Evolutionary conservation across 37 sponge, comb jelly and placozoan species (phyloP), one percentile per base, ranked within the genome.

Genomic region (Oscarella lobularis): DNA sequence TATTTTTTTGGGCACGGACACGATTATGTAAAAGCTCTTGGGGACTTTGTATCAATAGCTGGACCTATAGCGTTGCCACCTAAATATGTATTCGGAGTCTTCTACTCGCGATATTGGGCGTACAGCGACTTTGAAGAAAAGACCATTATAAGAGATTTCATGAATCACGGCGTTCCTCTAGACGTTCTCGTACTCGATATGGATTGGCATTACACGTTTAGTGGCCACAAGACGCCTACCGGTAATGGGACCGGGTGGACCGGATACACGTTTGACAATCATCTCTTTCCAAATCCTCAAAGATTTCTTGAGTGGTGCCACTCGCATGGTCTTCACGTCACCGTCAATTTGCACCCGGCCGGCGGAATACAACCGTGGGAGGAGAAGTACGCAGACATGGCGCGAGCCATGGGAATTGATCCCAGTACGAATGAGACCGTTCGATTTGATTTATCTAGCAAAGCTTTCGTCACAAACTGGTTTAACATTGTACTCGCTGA

Each of bases 121-220:
- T 86, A 86, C 40, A 74, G 55, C 72, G 87, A 86, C 80, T 76
- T 78, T 67, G 87, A 72, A 41, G 79, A 82, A 32, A 86, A 82
- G 87, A 67, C 79, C 3, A 41, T 87, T 36, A 83, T 67, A 2
- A 36, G 36, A 0, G 72, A 65, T 31, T 87, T 83, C 79, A 69
- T 80, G 48, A 33, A 74, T 32, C 39, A 79, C 35, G 39, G 75
- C 27, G 80, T 87, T n/a, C 87, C 87, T 9, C 77, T 87, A 36
- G 87, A 87, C 36, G 74, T 72, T 40, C 67, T 87, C 37, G 87
- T 87, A 4, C 82, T 81, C 1, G 87, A 87, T 78, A 87, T 87
- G 87, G 87, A 87, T 40, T 87, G 87, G 87, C 87, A 87, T 73
- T 77, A 83, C 67, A 87, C 87, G 1, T 83, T 87, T 80, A 79